Base-by-base conservation (phyloP, 2,113 vertebrate genomes). In the Callipepla californica region DNA sequence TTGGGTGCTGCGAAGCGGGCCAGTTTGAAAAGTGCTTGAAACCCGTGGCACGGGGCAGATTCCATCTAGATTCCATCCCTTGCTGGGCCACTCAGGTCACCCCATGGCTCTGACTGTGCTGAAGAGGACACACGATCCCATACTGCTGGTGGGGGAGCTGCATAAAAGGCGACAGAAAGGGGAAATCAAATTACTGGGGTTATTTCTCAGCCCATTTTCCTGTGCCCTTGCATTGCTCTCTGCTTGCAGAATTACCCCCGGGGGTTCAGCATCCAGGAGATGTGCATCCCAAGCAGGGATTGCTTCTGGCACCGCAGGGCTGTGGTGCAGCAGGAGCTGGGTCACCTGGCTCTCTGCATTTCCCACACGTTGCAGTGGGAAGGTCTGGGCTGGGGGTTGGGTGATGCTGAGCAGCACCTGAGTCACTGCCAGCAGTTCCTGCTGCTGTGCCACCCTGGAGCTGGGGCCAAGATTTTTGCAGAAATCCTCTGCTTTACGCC, bases 11-110 rank as follows among this genome's bases (percentile, higher is more conserved):
- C 44, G 14, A 50, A 91, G 84, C 5, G 42, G 85, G 48, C 63
- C 87, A 48, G 10, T 95, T 88, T 88, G 58, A 82, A n/a, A 80
- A 55, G 89, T 19, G 32, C 73, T 93, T 88, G 88, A 95, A 95
- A 86, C 59, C 86, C 50, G 15, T 59, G 85, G 85, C 2, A 14
- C 67, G 82, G 85, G 73, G 82, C 87, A 85, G 88, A 95, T 83
- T 77, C 80, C 66, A 73, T 55, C 17, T 11, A 34, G 80, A 44
- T 36, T 36, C 36, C 36, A 36, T 47, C 57, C 47, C 45, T 86
- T 5, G 0, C 22, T 45, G 61, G 67, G 47, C 17, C 2, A 34
- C 77, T 42, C 9, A 53, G 62, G 82, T 66, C 87, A 92, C 82
- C 77, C 80, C 38, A 4, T 0, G 0, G 63, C 40, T 63, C 44